Evolutionary conservation across 2,888 invertebrate species (phyloP).

Genomic region (Drosophila pegasa): DNA sequence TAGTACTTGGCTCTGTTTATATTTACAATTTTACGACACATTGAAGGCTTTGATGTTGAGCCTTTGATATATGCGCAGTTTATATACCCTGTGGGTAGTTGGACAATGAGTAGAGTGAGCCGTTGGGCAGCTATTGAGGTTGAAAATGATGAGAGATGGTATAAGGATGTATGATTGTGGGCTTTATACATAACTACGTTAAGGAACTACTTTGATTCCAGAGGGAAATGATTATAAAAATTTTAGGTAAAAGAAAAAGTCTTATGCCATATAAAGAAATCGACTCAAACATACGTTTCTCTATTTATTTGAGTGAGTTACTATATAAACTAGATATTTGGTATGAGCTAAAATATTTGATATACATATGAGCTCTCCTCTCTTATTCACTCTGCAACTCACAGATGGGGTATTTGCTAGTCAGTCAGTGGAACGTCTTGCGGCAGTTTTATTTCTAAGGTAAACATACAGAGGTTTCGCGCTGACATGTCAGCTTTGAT

Average conservation of each 20-base stretch:
- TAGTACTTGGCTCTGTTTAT: constrained; percentile 32
- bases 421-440: not conserved
- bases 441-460: not conserved
- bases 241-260: too few species aligned
- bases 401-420: not conserved
- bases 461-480: constrained; percentile 15
- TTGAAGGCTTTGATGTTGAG: not conserved
- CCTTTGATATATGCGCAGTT: not conserved
- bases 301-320: too few species aligned
- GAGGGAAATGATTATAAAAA: too few species aligned
- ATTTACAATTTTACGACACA: constrained; percentile 13
- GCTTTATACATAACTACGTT: too few species aligned
- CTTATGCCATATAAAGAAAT: too few species aligned
- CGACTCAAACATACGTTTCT: too few species aligned
- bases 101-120: not conserved
- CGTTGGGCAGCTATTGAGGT: not conserved
- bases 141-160: too few species aligned
- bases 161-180: not conserved
- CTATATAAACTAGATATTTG: too few species aligned
- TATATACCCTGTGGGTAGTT: constrained; percentile 16
- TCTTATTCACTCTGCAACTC: not conserved
- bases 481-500: constrained; percentile 49
- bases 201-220: too few species aligned
- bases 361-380: not conserved
- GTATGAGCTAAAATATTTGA: too few species aligned